These are phyloP conservation scores for Arion vulgaris DNA, from an alignment of 1,140 invertebrate species.

Conservation along the genomic window DNA sequence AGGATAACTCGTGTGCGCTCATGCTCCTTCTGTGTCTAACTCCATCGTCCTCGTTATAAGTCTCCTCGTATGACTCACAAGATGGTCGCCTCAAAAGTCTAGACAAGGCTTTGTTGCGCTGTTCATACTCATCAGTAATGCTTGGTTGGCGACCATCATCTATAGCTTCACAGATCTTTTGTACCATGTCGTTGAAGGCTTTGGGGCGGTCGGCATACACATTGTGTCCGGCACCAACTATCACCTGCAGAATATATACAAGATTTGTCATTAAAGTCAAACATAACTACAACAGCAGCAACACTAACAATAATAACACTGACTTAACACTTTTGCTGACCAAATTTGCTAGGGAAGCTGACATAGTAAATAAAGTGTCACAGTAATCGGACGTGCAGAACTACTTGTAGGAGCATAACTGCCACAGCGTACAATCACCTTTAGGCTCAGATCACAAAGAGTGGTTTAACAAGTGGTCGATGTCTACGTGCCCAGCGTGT, in stretches of 20 bases:
- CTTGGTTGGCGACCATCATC: conserved; percentile 59
- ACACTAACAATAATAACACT: no score
- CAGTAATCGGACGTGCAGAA: no score
- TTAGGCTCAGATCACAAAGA: no score
- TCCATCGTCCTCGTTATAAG: conserved; percentile 13
- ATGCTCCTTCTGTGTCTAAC: neutral
- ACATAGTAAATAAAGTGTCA: no score
- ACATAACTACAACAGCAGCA: no score
- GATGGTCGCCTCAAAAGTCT: conserved; percentile 17
- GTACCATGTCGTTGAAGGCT: conserved; percentile 88
- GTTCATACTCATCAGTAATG: conserved; percentile 24
- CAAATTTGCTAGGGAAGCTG: no score
- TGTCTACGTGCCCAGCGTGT: no score
- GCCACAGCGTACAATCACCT: no score
- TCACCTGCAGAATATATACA: conserved; percentile 77
- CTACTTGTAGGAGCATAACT: no score
- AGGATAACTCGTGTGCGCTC: conserved; percentile 4
- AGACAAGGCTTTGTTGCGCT: conserved; percentile 1
- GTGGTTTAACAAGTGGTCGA: no score
- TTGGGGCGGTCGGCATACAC: conserved; percentile 94
- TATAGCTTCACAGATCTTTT: conserved; percentile 79
- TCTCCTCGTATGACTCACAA: neutral
- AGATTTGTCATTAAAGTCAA: no score
- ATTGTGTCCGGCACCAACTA: conserved; percentile 94
- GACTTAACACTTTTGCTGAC: no score